Base-by-base conservation (phyloP, 1,140 invertebrate genomes). In the Drosophila sproati region DNA sequence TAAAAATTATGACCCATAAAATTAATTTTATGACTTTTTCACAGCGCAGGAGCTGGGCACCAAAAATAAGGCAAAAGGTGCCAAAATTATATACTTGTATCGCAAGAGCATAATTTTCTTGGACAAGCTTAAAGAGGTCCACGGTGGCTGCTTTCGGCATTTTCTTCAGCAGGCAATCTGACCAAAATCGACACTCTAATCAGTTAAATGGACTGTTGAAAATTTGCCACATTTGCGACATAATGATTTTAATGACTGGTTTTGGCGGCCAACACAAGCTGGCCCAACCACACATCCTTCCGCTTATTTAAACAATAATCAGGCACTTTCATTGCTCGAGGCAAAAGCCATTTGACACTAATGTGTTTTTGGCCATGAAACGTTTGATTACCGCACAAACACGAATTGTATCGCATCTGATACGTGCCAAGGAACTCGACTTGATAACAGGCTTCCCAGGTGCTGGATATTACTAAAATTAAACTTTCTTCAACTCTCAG, bases 171-270 rank as follows among this genome's bases (percentile, higher is more conserved):
- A 68, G 54, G 35, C 39, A 73, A 89, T 89, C 78, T 88, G 66
- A 32, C 47, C 55, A 35, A 66, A 77, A 66, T 79, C 56, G 76
- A 48, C 83, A 85, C 85, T 81, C 74, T 85, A 88, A 88, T 89
- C 85, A 88, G 85, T 73, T 88, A 89, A 88, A 88, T 88, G 85
- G 80, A 88, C 85, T 88, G 85, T 88, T 88, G 85, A 88, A 88
- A 88, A 88, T 88, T 88, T 78, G 83, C 59, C 73, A 72, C 79
- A 88, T 72, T 87, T 76, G 73, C 68, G 45, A 35, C 28, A 61
- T 77, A 77, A 77, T 77, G 74, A 73, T 73, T 73, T 64, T 73
- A 73, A 77, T 73, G 63, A 54, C 31, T 12, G 37, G 72, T 43
- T n/a, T 41, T 2, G 37, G 10, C 1, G 34, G 5, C 43, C 43